Percentiles rank a stretch among this genome's conserved stretches.
phyloP scores from a whole-genome alignment of 2,888 invertebrate species.

The Drosophila rellima region DNA sequence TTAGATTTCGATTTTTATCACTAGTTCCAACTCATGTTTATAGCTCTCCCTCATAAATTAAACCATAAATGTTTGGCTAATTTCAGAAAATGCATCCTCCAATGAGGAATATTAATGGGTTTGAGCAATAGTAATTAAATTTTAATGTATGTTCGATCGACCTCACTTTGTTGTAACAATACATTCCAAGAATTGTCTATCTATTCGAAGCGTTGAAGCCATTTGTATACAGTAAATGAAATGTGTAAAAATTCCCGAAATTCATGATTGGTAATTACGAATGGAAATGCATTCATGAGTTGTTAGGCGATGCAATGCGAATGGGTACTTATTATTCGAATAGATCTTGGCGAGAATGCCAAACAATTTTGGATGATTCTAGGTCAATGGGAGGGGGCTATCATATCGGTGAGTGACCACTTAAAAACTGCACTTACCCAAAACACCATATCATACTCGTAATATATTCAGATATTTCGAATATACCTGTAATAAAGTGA shows the following conservation, averaged over 20 bases:
- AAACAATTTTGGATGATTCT: slow-evolving; percentile 16
- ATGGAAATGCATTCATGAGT: slow-evolving; percentile 16
- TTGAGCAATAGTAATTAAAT: background rate
- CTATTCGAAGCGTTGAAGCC: slow-evolving; percentile 12
- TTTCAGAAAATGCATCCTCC: background rate
- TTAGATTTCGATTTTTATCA: too few relatives aligned
- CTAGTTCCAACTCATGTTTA: too few relatives aligned
- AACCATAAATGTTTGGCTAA: too few relatives aligned
- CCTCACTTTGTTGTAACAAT: background rate
- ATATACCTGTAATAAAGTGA: slow-evolving; percentile 8
- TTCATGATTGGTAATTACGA: background rate
- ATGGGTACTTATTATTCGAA: background rate
- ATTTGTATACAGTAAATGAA: slow-evolving; percentile 1
- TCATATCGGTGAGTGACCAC: slow-evolving; percentile 2
- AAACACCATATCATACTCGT: background rate
- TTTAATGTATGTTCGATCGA: background rate
- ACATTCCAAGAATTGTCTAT: slow-evolving; percentile 1
- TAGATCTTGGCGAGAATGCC: slow-evolving; percentile 31
- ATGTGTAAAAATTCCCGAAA: slow-evolving; percentile 13
- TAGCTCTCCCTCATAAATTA: too few relatives aligned
- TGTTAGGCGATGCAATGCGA: slow-evolving; percentile 34
- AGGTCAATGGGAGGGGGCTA: too few relatives aligned
- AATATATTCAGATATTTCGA: background rate
- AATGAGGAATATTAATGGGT: background rate
- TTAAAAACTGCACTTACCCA: slow-evolving; percentile 21